Evolutionary conservation across 2,888 invertebrate genomes (phyloP), one percentile per base, ranked within the genome.

Genomic region (Nemotelus nigrinus): DNA sequence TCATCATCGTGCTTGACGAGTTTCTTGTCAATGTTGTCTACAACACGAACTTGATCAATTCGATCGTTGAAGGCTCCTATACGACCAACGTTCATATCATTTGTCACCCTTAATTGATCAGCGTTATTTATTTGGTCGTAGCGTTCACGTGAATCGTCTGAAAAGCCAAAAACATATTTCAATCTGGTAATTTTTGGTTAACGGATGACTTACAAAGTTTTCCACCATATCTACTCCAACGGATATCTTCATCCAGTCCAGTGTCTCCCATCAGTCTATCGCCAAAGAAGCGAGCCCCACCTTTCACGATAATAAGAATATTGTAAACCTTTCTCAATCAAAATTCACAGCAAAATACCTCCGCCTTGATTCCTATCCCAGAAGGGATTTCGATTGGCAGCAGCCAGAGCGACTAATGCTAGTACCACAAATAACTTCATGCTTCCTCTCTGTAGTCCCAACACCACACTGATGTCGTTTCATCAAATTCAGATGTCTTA

Each of bases 1-100:
- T 63, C 74, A 41, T 63, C 63, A 41, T 74, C 74, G n/a, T 74
- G 44, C 63, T 74, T 74, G 5, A 47, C 74, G 43, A 48, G 53
- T 63, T 74, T 74, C 50, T 74, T 74, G 41, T 74, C 74, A 4
- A 74, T 39, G 41, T 74, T 74, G 10, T 74, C 58, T 39, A 58
- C 58, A 8, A 43, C 43, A 55, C 70, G 70, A 53, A 50, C 68
- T 41, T 44, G 53, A 53, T 68, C 60, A 60, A 50, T 41, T 45
- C 48, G n/a, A 48, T 2, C 39, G 10, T 60, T 39, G 25, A 60
- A 25, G 25, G 25, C n/a, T 60, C 60, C 60, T 2, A 3, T n/a
- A 10, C 5, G 4, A 58, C n/a, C 39, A 58, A 58, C 39, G 47
- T 45, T 47, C 3, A 10, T 6, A 45, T 65, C 8, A 45, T 45